Base-by-base conservation (phyloP, 2,797 vertebrate genomes). In the Centropyge bicolor region DNA sequence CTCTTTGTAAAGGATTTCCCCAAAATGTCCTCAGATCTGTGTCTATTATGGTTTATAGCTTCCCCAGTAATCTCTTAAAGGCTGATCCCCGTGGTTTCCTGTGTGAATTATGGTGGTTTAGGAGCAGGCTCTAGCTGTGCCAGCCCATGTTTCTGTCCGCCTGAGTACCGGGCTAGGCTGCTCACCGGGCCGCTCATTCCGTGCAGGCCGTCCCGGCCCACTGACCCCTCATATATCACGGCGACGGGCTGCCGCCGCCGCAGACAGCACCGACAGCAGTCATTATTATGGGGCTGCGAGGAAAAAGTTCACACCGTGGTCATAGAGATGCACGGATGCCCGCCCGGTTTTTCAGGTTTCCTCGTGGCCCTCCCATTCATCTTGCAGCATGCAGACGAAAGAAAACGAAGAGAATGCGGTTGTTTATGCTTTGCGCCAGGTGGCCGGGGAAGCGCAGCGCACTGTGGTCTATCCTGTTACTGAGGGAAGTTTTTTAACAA, bases 271-370 rank as follows among this genome's bases (percentile, higher is more conserved):
- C 94, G 96, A 96, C 96, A 97, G 96, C 95, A 96, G 93, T 96
- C 96, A 97, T 97, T 98, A 98, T 98, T 96, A 93, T 95, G 95
- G 95, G 95, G 94, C 96, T 96, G 95, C 93, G 90, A 96, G 93
- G 92, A 95, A 31, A 96, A 97, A 96, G 96, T 97, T 97, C 97
- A 97, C 94, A 89, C 88, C 86, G 94, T 98, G 97, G 96, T 96
- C 96, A 97, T 94, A 95, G 95, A 96, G 96, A 96, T 96, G 95
- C 96, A 95, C 86, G 83, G 76, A 84, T 78, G 73, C 88, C 81
- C 94, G 95, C 95, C 97, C 96, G 96, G 97, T 97, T 96, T 96
- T 96, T 98, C 97, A 96, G 97, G 97, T 98, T 98, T 96, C 93
- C 95, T 92, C 90, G 88, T 93, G 91, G 88, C 82, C 54, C 72